These are phyloP conservation scores for Hippocampus mohnikei DNA, from an alignment of 2,113 vertebrate genomes.

Conservation along the genomic window DNA sequence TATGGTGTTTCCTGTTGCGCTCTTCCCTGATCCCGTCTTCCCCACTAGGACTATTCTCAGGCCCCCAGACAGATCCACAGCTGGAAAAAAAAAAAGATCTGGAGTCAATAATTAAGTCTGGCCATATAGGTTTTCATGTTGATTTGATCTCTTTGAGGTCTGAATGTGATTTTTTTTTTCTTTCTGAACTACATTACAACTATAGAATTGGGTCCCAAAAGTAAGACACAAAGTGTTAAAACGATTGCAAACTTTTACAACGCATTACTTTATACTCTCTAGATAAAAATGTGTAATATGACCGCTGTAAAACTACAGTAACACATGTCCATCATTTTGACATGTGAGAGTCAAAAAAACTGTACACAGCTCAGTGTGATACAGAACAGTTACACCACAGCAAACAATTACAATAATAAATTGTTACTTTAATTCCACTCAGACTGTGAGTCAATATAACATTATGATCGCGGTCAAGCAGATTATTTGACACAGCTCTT, in stretches of 20 bases:
- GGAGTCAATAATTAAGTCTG: not conserved
- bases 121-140: not conserved
- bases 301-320: not conserved
- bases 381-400: too few species aligned
- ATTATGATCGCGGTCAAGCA: not conserved
- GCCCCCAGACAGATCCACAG: constrained; percentile 50
- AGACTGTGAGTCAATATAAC: not conserved
- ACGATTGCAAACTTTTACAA: too few species aligned
- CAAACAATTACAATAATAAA: too few species aligned
- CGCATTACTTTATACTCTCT: too few species aligned
- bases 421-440: not conserved
- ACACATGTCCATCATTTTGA: too few species aligned
- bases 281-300: not conserved
- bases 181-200: not conserved
- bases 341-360: too few species aligned
- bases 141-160: not conserved
- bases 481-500: not conserved
- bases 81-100: constrained; percentile 25
- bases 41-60: constrained; percentile 69
- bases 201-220: not conserved
- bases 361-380: too few species aligned
- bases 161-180: not conserved
- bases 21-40: constrained; percentile 71
- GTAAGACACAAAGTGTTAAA: not conserved
- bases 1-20: constrained; percentile 72